Base-by-base conservation (phyloP, 2,797 vertebrate genomes). In the Falco naumanni region DNA sequence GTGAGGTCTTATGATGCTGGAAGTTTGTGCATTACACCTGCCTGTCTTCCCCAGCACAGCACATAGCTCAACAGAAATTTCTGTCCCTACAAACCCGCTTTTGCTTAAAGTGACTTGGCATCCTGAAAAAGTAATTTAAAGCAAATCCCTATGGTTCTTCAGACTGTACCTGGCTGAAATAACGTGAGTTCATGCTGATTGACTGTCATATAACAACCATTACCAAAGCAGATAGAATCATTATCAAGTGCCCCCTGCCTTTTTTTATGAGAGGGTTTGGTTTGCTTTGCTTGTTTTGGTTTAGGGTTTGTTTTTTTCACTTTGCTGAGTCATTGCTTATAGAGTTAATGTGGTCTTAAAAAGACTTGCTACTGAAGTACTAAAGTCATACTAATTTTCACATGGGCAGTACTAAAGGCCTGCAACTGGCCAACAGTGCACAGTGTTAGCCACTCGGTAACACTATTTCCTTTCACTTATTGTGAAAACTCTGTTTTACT, bases 401-500 rank as follows among this genome's bases (percentile, higher is more conserved):
- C 57, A 5, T 60, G 78, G 96, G 92, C 95, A 94, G 74, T 56
- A 33, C 90, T 92, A 82, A 59, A 89, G 92, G 69, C 90, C 93
- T 80, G 84, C 43, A 21, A 95, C 60, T 59, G 91, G 65, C 69
- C 54, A 59, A 48, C 37, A 41, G 48, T 13, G 21, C 76, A 50
- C 76, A 50, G 28, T 3, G 51, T 25, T 60, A 74, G 28, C 88
- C 0, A 0, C 84, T 89, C 72, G 72, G 65, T 39, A 72, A 78
- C 75, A 10, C 6, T 14, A 77, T 94, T 97, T 97, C 71, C 51
- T 97, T 96, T 97, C 96, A 89, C 93, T 97, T 96, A 74, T 87
- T 97, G 95, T 96, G 89, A 97, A 96, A 97, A 95, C 91, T 89
- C 94, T 97, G 80, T 97, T 98, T 97, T 97, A 78, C 91, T 98